These are phyloP conservation scores for Ciona savignyi DNA, from an alignment of 23 tunicate genomes.

Conservation along the genomic window DNA sequence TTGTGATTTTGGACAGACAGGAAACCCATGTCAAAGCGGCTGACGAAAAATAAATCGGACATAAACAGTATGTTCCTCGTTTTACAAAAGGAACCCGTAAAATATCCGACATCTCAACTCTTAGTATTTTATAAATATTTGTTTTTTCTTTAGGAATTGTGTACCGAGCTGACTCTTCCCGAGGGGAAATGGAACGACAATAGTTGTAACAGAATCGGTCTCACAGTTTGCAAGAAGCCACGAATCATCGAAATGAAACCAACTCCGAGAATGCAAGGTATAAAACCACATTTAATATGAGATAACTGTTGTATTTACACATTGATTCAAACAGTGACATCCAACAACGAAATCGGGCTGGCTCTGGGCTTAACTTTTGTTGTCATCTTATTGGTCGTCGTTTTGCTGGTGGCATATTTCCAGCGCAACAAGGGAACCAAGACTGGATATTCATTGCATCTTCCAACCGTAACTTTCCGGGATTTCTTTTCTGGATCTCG, in stretches of 20 bases:
- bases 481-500: conserved; percentile 50
- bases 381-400: conserved; percentile 21
- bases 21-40: no score
- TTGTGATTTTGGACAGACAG: no score
- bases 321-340: not conserved
- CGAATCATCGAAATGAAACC: not conserved
- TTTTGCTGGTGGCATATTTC: conserved; percentile 7
- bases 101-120: not conserved
- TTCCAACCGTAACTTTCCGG: conserved; percentile 65
- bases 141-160: conserved; percentile 32
- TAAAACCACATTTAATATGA: not conserved
- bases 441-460: conserved; percentile 27
- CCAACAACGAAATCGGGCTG: conserved; percentile 26
- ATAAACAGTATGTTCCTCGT: no score
- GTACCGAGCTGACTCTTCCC: conserved; percentile 44
- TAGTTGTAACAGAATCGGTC: conserved; percentile 66
- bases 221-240: conserved; percentile 74
- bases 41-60: no score
- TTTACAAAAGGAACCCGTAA: no score
- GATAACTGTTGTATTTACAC: not conserved
- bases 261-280: not conserved
- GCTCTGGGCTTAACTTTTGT: conserved; percentile 34
- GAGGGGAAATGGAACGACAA: conserved; percentile 59
- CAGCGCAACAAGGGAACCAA: conserved; percentile 15
- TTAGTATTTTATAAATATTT: not conserved